Conservation (phyloP, 1,140 invertebrate genomes). For the Lasioglossum albipes region DNA sequence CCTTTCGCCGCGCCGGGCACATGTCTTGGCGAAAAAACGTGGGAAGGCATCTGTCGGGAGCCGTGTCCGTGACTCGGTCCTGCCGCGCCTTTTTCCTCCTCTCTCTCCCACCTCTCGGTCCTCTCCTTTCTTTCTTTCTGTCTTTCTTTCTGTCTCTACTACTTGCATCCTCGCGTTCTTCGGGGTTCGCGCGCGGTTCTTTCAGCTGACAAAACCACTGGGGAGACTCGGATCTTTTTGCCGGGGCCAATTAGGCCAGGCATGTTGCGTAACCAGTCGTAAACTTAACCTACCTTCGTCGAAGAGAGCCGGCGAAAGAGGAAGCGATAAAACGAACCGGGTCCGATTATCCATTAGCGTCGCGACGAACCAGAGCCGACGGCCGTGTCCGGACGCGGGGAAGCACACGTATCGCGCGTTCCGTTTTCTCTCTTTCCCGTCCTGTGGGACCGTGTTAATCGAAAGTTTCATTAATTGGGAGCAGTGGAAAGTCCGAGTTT, state of each 20-base stretch:
- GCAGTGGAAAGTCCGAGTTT: background rate
- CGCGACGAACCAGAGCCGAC: background rate
- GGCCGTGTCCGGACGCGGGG: background rate
- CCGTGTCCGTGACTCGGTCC: slow-evolving; percentile 47
- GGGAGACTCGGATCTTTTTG: background rate
- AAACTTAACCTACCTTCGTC: background rate
- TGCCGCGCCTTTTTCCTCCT: slow-evolving; percentile 22
- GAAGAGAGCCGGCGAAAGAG: background rate
- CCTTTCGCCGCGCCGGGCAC: slow-evolving; percentile 75
- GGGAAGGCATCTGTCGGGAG: slow-evolving; percentile 75
- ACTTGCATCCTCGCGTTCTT: too few species aligned
- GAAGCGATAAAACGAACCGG: background rate
- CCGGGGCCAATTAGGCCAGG: slow-evolving; percentile 28
- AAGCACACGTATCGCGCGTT: background rate
- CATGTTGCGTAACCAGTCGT: slow-evolving; percentile 44
- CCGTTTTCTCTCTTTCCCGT: background rate
- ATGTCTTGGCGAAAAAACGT: slow-evolving; percentile 77
- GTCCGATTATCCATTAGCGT: slow-evolving; percentile 1
- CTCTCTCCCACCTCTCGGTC: background rate
- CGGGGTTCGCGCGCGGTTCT: slow-evolving; percentile 4
- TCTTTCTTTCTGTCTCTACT: slow-evolving; percentile 13
- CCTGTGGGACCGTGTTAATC: background rate
- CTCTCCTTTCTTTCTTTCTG: slow-evolving; percentile 22
- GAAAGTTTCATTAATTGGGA: background rate
- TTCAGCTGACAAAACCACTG: slow-evolving; percentile 3